phyloP scores from a whole-genome alignment of 23 tunicate species.

The Styela plicata region DNA sequence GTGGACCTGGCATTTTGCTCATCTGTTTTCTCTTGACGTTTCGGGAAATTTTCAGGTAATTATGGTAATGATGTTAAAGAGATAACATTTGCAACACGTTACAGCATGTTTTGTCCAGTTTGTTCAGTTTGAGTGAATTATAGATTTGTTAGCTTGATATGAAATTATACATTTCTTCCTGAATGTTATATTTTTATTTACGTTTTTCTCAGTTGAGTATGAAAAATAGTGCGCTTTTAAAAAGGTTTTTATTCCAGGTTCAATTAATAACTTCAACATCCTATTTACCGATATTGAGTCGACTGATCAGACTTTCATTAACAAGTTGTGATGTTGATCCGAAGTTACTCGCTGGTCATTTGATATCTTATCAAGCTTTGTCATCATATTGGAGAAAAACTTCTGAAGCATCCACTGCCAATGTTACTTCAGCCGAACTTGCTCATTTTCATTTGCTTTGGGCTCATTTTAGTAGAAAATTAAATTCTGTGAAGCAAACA shows the following conservation, averaged over 20 bases:
- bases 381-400: slow-evolving; percentile 9
- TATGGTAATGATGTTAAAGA: no score
- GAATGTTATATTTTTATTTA: no score
- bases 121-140: no score
- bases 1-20: slow-evolving; percentile 21
- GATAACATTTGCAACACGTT: no score
- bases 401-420: neutral
- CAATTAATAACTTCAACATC: neutral
- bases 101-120: no score
- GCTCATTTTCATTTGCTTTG: slow-evolving; percentile 26
- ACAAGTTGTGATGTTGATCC: slow-evolving; percentile 18
- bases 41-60: slow-evolving; percentile 19
- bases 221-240: neutral
- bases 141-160: no score
- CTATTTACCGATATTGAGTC: neutral
- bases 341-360: slow-evolving; percentile 4
- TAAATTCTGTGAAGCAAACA: slow-evolving; percentile 5
- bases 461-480: slow-evolving; percentile 20
- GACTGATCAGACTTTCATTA: slow-evolving; percentile 5
- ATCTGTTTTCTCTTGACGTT: neutral
- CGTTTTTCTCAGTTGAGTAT: no score
- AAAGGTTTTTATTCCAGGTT: neutral
- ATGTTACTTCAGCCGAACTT: slow-evolving; percentile 12
- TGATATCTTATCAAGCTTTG: slow-evolving; percentile 8
- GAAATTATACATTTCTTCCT: no score